Evolutionary conservation across 2,888 invertebrate genomes (phyloP).

Genomic region (Tricholauxania praeusta): DNA sequence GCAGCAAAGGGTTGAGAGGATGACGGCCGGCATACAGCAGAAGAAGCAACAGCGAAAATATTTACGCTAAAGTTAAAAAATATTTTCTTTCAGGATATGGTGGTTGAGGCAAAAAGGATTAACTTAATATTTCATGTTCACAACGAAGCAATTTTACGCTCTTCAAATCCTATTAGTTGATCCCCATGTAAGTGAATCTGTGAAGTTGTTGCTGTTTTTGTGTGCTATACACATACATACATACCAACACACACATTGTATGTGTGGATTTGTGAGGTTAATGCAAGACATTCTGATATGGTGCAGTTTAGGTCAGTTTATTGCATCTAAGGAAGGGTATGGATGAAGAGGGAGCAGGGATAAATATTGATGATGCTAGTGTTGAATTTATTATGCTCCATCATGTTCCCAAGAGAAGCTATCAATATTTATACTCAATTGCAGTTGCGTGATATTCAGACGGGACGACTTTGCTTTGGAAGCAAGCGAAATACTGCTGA

Average conservation of each 20-base stretch:
- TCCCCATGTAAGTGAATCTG: conserved; percentile 61
- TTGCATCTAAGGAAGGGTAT: no score
- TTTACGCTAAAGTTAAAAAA: conserved; percentile 35
- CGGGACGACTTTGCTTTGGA: background rate
- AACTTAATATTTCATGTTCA: conserved; percentile 69
- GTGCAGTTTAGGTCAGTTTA: no score
- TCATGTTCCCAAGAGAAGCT: conserved; percentile 48
- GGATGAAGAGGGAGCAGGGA: background rate
- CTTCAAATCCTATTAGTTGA: conserved; percentile 69
- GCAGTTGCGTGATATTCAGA: conserved; percentile 40
- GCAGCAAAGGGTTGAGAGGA: conserved; percentile 30
- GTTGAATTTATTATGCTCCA: conserved; percentile 49
- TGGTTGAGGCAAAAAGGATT: conserved; percentile 59
- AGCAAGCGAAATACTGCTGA: no score
- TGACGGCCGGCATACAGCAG: background rate
- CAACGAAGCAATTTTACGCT: conserved; percentile 69
- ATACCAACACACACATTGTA: no score
- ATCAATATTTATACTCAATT: conserved; percentile 45
- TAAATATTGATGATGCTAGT: conserved; percentile 36
- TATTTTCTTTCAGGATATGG: conserved; percentile 23
- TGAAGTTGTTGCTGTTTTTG: no score
- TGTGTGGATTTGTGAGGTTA: no score
- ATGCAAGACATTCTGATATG: no score
- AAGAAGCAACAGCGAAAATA: conserved; percentile 30
- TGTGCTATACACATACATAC: no score